These are phyloP conservation scores for Australoheros facetus DNA, from an alignment of 2,797 vertebrate genomes.

Conservation along the genomic window DNA sequence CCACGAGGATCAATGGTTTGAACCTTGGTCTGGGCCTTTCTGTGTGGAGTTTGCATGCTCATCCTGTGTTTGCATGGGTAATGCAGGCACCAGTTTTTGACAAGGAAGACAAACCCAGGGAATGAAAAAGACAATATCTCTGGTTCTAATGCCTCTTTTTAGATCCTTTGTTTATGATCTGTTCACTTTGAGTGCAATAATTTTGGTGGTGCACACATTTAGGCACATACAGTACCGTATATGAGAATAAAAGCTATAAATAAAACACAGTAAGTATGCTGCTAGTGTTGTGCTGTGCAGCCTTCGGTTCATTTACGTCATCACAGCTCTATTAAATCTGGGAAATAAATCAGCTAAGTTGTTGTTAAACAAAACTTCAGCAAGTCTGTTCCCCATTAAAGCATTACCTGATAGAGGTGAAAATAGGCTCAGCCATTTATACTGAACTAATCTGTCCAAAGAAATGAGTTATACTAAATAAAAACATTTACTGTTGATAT, in stretches of 20 bases:
- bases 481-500: slow-evolving; percentile 33
- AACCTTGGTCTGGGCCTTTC: background rate
- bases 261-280: background rate
- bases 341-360: slow-evolving; percentile 18
- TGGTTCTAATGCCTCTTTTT: background rate
- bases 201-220: background rate
- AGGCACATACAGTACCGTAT: background rate
- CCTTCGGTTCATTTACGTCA: background rate
- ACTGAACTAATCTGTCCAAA: slow-evolving; percentile 33
- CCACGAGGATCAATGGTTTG: rapidly evolving
- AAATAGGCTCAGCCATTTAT: slow-evolving; percentile 30
- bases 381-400: slow-evolving; percentile 14
- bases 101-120: background rate
- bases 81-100: background rate
- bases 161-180: background rate
- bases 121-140: background rate
- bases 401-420: slow-evolving; percentile 35
- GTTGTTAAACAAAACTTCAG: background rate
- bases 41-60: no score
- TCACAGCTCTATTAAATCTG: slow-evolving; percentile 2
- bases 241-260: slow-evolving; percentile 1
- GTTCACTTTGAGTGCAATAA: background rate
- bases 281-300: background rate
- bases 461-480: slow-evolving; percentile 25
- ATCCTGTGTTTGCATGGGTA: background rate